Conservation (phyloP, 37 sponge, comb jelly and placozoan genomes). For the Corticium candelabrum region DNA sequence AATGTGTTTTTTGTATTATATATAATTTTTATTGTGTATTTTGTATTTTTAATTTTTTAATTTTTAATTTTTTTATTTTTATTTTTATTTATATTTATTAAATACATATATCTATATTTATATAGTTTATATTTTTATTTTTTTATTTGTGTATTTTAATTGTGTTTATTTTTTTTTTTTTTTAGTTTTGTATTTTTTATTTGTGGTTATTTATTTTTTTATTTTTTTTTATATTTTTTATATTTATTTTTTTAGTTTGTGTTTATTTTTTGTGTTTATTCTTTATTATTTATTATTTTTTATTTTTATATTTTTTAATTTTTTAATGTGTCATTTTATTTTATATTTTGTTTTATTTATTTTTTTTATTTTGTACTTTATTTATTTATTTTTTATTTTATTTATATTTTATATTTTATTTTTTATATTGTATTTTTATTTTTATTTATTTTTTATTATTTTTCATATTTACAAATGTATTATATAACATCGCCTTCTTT, state of each 20-base stretch:
- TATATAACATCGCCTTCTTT: no score
- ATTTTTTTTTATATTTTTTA: constrained; percentile 9
- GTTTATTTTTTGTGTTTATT: background rate
- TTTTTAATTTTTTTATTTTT: no score
- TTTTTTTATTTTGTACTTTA: no score
- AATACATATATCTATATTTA: no score
- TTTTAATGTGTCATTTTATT: constrained; percentile 57
- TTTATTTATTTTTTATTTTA: background rate
- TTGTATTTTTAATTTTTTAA: no score
- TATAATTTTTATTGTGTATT: no score
- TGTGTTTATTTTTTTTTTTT: background rate
- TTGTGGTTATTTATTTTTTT: constrained; percentile 12
- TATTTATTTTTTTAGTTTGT: background rate
- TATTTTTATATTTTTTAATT: constrained; percentile 58
- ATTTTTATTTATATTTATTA: no score
- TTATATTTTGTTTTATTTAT: constrained; percentile 46
- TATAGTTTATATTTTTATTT: no score
- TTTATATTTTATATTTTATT: background rate
- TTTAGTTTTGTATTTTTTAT: no score
- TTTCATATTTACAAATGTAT: background rate
- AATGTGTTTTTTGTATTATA: no score
- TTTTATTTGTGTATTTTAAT: background rate
- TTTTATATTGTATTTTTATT: background rate
- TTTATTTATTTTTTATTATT: background rate
- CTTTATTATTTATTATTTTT: background rate